Base-by-base conservation (phyloP, 2,797 vertebrate genomes). In the Garrulus glandarius region DNA sequence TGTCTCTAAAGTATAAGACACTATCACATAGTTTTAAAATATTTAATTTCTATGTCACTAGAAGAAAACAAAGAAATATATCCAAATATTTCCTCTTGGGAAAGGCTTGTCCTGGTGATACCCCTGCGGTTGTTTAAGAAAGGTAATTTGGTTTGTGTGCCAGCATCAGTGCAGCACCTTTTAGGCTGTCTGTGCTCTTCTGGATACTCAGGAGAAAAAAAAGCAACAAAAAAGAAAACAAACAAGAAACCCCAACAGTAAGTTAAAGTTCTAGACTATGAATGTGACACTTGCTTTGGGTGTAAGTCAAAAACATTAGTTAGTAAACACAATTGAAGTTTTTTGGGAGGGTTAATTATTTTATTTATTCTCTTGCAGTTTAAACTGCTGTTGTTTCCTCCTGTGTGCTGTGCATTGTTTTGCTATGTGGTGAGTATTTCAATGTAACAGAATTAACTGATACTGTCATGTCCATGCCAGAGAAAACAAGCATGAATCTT, bases 171-270 rank as follows among this genome's bases (percentile, higher is more conserved):
- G 72, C 19, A 50, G 47, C 6, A 32, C 1, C 10, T 71, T 37
- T 14, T 15, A 27, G 20, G 10, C 5, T 47, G 2, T 55, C 39
- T 59, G 26, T 70, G 41, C 13, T 70, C 22, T 39, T 16, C 24
- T 63, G 7, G 63, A 21, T 1, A 6, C 15, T 37, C 0, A 1
- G 14, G 12, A 12, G 19, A 2, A 16, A 13, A 39, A 30, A 15
- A 1, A 10, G 3, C 24, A 29, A 23, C 19, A 19, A 46, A 32
- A 37, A 37, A 37, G 5, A 27, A 55, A 49, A 11, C 5, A 34
- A 39, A 13, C 6, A 24, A 13, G 13, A 50, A 65, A 27, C 6
- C 5, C 1, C 27, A 37, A 15, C 2, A 70, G 5, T 7, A 29
- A 2, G 6, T 2, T 46, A 23, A 77, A 32, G 6, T 32, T 70